These are phyloP conservation scores for Sakesphorus luctuosus DNA, from an alignment of 2,113 vertebrate species.

Conservation along the genomic window DNA sequence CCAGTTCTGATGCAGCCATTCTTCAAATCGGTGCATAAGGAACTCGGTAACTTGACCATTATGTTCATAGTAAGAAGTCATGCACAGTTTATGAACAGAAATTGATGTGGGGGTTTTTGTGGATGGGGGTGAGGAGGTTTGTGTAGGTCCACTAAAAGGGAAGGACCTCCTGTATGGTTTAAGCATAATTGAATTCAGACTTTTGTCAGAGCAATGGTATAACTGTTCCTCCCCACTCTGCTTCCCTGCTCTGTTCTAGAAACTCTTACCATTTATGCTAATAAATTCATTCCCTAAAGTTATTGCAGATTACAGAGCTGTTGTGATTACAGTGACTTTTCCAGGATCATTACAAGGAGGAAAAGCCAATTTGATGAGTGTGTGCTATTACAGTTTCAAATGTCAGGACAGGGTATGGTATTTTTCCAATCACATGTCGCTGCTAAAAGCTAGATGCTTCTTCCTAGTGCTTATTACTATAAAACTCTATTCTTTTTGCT, in stretches of 20 bases:
- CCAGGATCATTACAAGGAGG: background rate
- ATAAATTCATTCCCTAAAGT: background rate
- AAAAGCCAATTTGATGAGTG: background rate
- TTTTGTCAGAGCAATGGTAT: background rate
- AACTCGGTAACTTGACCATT: background rate
- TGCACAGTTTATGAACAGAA: background rate
- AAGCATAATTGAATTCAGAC: background rate
- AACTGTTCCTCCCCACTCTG: background rate
- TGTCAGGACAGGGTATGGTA: background rate
- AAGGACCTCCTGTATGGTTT: background rate
- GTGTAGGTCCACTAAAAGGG: background rate
- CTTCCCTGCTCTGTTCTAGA: background rate
- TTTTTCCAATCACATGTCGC: background rate
- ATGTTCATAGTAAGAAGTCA: fast-evolving
- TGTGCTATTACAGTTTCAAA: background rate
- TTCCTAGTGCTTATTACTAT: background rate
- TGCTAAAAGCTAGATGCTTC: background rate
- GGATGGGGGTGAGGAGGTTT: no score
- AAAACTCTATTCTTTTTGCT: background rate
- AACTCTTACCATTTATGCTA: background rate
- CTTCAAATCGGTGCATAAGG: background rate
- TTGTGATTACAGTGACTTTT: background rate
- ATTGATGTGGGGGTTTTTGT: background rate
- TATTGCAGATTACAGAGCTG: background rate
- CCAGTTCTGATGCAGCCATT: background rate